A percentile compares a stretch with the other conserved stretches of the same genome.
These are phyloP conservation scores for Steinernema carpocapsae DNA, from an alignment of 2,888 invertebrate genomes.

Conservation along the genomic window DNA sequence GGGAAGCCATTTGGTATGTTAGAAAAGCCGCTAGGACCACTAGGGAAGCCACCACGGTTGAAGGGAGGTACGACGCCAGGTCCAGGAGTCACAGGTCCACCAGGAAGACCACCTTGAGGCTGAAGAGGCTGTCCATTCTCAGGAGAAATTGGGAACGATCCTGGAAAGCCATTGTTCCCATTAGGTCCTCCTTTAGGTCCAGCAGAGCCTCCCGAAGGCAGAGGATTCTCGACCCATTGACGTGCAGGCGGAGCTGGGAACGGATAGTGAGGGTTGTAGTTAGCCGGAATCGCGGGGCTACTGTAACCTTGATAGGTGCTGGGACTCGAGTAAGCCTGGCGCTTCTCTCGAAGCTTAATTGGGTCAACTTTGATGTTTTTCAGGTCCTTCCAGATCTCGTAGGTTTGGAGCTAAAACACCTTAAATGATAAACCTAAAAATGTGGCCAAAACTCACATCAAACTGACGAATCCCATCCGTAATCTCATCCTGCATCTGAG, in stretches of 20 bases:
- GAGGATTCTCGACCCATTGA: neutral
- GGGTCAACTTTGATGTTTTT: slow-evolving; percentile 31
- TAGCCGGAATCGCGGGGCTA: slow-evolving; percentile 3
- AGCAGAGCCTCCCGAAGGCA: neutral
- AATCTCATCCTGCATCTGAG: slow-evolving; percentile 22
- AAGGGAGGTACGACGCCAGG: slow-evolving; percentile 19
- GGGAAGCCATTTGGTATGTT: too few species aligned
- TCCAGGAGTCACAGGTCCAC: neutral
- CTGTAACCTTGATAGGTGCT: slow-evolving; percentile 36
- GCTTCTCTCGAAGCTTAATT: slow-evolving; percentile 27
- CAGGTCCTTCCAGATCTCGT: slow-evolving; percentile 37
- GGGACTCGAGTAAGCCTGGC: slow-evolving; percentile 31
- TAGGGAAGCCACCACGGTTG: neutral
- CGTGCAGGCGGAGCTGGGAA: slow-evolving; percentile 6
- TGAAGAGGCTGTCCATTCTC: neutral
- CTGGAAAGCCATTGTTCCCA: neutral
- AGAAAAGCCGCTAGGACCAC: neutral
- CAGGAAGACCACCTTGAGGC: neutral
- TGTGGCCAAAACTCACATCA: slow-evolving; percentile 10
- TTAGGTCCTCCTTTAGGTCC: neutral
- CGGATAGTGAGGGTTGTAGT: neutral
- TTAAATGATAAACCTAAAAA: neutral
- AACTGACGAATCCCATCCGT: slow-evolving; percentile 23
- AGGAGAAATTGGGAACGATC: neutral
- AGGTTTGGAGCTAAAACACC: slow-evolving; percentile 22